Evolutionary conservation across 2,113 vertebrate species (phyloP).

Genomic region (Heterotis niloticus): DNA sequence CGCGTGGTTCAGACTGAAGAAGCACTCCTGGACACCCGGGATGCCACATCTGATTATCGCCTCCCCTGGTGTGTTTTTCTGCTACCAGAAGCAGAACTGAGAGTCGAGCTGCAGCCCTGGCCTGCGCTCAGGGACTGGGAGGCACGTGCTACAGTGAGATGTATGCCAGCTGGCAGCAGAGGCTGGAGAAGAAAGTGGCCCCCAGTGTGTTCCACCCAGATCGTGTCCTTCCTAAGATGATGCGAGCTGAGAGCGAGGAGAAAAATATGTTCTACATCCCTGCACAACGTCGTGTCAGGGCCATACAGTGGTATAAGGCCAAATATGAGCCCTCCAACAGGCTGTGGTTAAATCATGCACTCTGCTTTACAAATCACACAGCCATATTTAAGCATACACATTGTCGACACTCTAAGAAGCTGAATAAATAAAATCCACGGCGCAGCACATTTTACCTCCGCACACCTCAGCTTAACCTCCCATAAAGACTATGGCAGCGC

Average conservation of each 20-base stretch:
- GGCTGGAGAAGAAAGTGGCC: neutral
- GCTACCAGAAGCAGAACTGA: neutral
- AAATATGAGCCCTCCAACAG: neutral
- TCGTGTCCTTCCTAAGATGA: conserved; percentile 4
- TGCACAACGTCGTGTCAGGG: neutral
- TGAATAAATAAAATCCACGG: neutral
- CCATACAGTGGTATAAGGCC: neutral
- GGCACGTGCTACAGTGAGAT: neutral
- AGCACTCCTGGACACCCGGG: neutral
- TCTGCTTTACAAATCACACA: neutral
- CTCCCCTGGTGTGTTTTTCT: no score
- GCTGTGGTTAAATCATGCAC: neutral
- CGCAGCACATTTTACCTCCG: neutral
- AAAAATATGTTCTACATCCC: neutral
- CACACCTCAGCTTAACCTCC: neutral
- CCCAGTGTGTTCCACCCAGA: neutral
- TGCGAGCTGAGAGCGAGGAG: neutral
- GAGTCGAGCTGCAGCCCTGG: neutral
- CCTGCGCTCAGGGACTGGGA: neutral
- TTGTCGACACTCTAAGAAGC: neutral
- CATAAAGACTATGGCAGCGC: neutral
- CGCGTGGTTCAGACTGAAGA: no score
- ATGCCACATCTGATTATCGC: no score
- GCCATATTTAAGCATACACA: neutral
- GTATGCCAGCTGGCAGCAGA: neutral